Conservation (phyloP, 2,888 invertebrate species). For the Notocelia uddmanniana region DNA sequence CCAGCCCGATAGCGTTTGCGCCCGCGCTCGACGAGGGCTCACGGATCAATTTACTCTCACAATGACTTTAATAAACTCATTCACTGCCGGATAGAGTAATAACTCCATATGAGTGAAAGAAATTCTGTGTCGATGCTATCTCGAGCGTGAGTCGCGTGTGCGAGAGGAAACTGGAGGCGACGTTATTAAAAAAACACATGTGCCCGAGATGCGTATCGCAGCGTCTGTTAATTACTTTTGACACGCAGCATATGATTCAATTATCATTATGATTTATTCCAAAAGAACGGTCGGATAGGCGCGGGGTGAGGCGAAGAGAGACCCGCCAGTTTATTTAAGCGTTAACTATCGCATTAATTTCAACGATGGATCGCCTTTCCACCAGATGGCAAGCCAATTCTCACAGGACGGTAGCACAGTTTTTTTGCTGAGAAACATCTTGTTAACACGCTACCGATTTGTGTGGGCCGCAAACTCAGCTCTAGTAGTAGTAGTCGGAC, state of each 20-base stretch:
- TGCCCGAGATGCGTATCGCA: conserved; percentile 83
- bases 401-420: conserved; percentile 66
- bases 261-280: conserved; percentile 84
- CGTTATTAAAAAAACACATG: conserved; percentile 84
- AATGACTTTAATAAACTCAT: conserved; percentile 81
- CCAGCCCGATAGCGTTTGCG: conserved; percentile 67
- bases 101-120: conserved; percentile 79
- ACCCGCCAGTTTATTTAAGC: conserved; percentile 74
- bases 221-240: conserved; percentile 84
- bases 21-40: conserved; percentile 65
- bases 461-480: conserved; percentile 64
- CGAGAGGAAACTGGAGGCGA: conserved; percentile 77
- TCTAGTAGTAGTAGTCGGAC: conserved; percentile 48
- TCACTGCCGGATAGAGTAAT: conserved; percentile 70
- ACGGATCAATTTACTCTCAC: conserved; percentile 81
- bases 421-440: conserved; percentile 63
- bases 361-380: conserved; percentile 69
- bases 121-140: conserved; percentile 82
- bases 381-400: conserved; percentile 77
- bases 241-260: conserved; percentile 86
- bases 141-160: conserved; percentile 77
- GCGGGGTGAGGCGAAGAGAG: conserved; percentile 59
- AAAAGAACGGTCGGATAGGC: conserved; percentile 64
- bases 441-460: conserved; percentile 72
- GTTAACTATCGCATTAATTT: conserved; percentile 80